phyloP scores from a whole-genome alignment of 2,797 vertebrate species.

The Clarias fuscus region DNA sequence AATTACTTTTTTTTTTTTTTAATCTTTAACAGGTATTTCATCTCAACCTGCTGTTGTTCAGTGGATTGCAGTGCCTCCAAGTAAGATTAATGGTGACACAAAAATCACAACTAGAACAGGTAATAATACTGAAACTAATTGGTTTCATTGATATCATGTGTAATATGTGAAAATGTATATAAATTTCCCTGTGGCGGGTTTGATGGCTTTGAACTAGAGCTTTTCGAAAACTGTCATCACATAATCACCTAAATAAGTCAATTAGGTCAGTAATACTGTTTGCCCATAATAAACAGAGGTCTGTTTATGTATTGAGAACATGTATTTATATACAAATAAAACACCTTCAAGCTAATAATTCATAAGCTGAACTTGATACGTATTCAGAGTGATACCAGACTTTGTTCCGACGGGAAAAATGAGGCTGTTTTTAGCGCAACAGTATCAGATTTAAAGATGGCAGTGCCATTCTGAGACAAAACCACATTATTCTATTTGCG shows the following conservation, averaged over 20 bases:
- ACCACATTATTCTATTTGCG: background rate
- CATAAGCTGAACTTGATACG: background rate
- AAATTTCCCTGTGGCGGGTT: background rate
- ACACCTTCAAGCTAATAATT: background rate
- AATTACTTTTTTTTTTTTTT: background rate
- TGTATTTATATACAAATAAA: background rate
- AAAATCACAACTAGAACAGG: conserved; percentile 49
- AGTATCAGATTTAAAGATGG: background rate
- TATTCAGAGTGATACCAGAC: background rate
- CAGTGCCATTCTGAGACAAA: background rate
- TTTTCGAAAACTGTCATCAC: background rate
- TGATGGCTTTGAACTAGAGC: background rate
- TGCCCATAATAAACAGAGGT: background rate
- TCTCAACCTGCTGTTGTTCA: conserved; percentile 54
- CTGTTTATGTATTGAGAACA: background rate
- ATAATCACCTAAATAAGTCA: background rate
- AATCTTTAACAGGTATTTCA: conserved; percentile 31
- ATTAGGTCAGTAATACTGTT: background rate
- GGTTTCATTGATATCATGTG: background rate
- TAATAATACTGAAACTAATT: background rate
- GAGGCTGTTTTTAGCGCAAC: background rate
- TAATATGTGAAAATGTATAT: background rate
- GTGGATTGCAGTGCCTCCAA: conserved; percentile 58
- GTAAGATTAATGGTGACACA: conserved; percentile 46
- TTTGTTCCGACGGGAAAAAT: background rate